A percentile compares a stretch with the other conserved stretches of the same genome.
Conservation (phyloP, 2,797 vertebrate species). For the Macropodus opercularis region DNA sequence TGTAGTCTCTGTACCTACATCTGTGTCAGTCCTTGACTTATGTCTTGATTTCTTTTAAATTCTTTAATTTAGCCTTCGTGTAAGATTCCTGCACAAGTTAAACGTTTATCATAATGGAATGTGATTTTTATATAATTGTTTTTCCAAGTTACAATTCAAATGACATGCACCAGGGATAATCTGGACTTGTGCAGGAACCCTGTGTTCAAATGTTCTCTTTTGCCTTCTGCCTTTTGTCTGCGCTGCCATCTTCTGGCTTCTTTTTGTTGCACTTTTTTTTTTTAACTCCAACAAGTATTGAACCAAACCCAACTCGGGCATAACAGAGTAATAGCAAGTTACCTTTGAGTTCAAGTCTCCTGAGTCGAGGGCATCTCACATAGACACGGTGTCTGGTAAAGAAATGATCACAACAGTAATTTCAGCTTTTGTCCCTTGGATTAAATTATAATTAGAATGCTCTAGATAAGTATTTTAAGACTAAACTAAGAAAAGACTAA, state of each 20-base stretch:
- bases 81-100: conserved; percentile 45
- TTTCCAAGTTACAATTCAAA: not conserved
- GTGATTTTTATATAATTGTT: not conserved
- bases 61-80: not conserved
- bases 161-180: not conserved
- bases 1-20: conserved; percentile 27
- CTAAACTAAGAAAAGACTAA: not conserved
- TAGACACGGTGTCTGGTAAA: not conserved
- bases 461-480: not conserved
- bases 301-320: conserved; percentile 6
- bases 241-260: conserved; percentile 37
- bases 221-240: conserved; percentile 25
- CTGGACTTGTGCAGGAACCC: conserved; percentile 44
- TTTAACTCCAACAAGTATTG: conserved; percentile 22
- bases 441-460: not conserved
- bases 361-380: not conserved
- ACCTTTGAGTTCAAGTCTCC: not conserved
- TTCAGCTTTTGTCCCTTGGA: not conserved
- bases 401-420: not conserved
- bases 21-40: conserved; percentile 28
- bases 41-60: conserved; percentile 19
- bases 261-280: conserved; percentile 39
- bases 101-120: not conserved
- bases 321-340: conserved; percentile 2
- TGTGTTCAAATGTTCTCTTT: conserved; percentile 1